Evolutionary conservation across 2,113 vertebrate species (phyloP).

Genomic region (Salminus brasiliensis): DNA sequence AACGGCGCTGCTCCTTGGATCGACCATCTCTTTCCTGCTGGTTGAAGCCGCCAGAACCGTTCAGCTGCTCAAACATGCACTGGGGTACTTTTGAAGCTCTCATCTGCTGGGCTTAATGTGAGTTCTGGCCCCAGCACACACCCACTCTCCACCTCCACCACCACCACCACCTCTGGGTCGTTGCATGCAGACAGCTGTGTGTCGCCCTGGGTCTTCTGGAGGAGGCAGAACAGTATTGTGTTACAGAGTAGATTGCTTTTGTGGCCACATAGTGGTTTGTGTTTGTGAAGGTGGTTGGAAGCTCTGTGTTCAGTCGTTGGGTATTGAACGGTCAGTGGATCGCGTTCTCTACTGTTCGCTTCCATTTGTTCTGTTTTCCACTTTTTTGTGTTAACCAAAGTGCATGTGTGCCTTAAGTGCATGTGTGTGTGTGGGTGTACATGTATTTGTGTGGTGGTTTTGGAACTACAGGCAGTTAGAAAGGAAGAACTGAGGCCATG

Average conservation of each 20-base stretch:
- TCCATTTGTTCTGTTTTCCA: too few species aligned
- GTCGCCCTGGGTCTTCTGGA: slow-evolving; percentile 32
- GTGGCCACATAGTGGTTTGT: neutral
- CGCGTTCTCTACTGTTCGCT: too few species aligned
- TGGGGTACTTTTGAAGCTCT: slow-evolving; percentile 47
- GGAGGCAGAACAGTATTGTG: slow-evolving; percentile 15
- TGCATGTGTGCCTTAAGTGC: too few species aligned
- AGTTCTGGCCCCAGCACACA: neutral
- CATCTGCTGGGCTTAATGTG: slow-evolving; percentile 6
- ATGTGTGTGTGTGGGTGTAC: too few species aligned
- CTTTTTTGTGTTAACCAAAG: too few species aligned
- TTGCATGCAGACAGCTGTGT: slow-evolving; percentile 32
- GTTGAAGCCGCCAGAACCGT: slow-evolving; percentile 67
- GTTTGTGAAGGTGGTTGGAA: slow-evolving; percentile 2
- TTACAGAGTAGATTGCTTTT: neutral
- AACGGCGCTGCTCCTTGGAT: slow-evolving; percentile 31
- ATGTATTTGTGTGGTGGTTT: neutral
- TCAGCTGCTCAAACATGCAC: slow-evolving; percentile 73
- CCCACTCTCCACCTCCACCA: neutral
- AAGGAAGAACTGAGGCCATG: neutral
- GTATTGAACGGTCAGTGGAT: neutral
- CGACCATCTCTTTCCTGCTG: slow-evolving; percentile 54
- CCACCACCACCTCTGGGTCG: neutral
- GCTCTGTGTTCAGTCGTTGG: neutral
- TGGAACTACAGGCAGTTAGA: neutral